These are phyloP conservation scores for Ichneumoninae sp. DNA, from an alignment of 2,888 invertebrate genomes.

Conservation along the genomic window DNA sequence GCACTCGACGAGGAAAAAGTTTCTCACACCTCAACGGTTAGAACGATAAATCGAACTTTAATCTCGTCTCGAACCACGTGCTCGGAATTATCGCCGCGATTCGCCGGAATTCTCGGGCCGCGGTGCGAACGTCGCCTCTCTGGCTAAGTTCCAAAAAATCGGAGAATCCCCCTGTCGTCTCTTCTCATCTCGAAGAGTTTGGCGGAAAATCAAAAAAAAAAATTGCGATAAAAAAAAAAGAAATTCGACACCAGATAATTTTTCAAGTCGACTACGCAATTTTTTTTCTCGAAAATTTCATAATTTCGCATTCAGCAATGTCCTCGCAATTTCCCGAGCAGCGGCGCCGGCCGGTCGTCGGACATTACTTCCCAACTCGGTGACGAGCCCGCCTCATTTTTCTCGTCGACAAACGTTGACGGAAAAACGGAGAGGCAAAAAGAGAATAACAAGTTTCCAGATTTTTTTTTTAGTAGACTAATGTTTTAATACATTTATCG, in stretches of 20 bases:
- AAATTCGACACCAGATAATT: not conserved
- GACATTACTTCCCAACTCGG: not conserved
- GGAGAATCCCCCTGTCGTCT: slow-evolving; percentile 32
- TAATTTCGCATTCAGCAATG: not conserved
- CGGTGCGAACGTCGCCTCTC: not conserved
- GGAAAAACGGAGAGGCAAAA: not conserved
- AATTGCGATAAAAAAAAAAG: not conserved
- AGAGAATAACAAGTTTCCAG: not conserved
- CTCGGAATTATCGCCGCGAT: not conserved
- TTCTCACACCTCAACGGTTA: not conserved
- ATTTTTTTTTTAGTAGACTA: not conserved
- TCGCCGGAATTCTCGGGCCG: slow-evolving; percentile 2
- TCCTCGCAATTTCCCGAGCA: not conserved
- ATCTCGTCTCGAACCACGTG: slow-evolving; percentile 10
- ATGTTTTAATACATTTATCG: slow-evolving; percentile 2
- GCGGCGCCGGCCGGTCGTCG: too few relatives aligned
- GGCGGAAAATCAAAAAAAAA: not conserved
- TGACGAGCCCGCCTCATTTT: not conserved
- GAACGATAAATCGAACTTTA: not conserved
- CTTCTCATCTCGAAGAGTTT: slow-evolving; percentile 40
- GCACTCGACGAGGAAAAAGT: not conserved
- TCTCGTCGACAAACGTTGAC: not conserved
- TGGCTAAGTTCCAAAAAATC: slow-evolving; percentile 54
- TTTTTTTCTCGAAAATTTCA: slow-evolving; percentile 2
- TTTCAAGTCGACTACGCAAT: not conserved